These are phyloP conservation scores for Sylvia atricapilla DNA, from an alignment of 2,113 vertebrate species.

Conservation along the genomic window DNA sequence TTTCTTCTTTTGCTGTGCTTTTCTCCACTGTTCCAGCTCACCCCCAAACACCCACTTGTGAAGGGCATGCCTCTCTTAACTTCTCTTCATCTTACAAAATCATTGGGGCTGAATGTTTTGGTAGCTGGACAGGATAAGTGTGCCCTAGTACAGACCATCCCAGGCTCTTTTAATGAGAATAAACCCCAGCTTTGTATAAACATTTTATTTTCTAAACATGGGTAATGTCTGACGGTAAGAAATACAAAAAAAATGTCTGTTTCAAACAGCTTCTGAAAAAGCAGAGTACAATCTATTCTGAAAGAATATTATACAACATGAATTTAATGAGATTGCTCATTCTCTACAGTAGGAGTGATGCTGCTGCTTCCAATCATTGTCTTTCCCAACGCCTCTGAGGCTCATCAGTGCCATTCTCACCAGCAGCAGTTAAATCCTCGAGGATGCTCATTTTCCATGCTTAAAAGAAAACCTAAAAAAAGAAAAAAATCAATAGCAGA, in stretches of 20 bases:
- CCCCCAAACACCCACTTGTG: neutral
- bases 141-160: neutral
- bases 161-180: neutral
- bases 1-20: neutral
- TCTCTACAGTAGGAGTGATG: neutral
- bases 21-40: neutral
- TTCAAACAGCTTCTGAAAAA: neutral
- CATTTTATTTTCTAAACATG: neutral
- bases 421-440: neutral
- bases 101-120: neutral
- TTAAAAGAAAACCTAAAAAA: conserved; percentile 73
- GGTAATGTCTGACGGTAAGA: neutral
- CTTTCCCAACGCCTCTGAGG: neutral
- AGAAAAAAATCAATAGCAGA: neutral
- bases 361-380: neutral
- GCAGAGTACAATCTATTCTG: neutral
- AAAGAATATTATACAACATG: neutral
- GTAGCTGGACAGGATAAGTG: neutral
- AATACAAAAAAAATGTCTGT: conserved; percentile 14
- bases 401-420: neutral
- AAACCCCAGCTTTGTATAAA: neutral
- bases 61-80: neutral
- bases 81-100: neutral
- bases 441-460: conserved; percentile 58
- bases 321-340: neutral